Conservation (phyloP, 2,888 invertebrate genomes). For the Synergus umbraculus region DNA sequence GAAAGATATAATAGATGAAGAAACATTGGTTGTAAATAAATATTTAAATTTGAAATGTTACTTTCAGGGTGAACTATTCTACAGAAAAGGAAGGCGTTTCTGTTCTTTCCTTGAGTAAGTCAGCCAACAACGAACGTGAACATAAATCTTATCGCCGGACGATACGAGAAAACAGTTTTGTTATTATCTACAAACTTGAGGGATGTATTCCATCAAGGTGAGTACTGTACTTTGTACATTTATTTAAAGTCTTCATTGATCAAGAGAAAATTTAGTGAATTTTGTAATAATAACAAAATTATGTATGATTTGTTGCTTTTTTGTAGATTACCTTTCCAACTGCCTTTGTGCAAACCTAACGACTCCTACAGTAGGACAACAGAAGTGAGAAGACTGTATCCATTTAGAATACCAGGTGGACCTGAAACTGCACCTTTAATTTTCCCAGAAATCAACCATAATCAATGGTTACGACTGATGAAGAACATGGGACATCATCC, state of each 20-base stretch:
- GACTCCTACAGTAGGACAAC: not conserved
- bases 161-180: not conserved
- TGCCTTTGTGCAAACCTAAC: conserved; percentile 4
- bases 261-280: no score
- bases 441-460: conserved; percentile 16
- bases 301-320: not conserved
- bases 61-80: not conserved
- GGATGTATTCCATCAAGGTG: conserved; percentile 26
- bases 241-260: not conserved
- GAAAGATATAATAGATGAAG: not conserved
- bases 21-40: not conserved
- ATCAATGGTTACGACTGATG: conserved; percentile 28
- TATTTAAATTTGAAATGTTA: not conserved
- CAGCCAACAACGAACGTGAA: conserved; percentile 7
- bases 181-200: conserved; percentile 24
- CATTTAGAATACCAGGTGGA: not conserved
- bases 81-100: not conserved
- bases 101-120: not conserved
- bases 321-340: conserved; percentile 14
- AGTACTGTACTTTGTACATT: not conserved
- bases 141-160: not conserved
- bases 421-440: not conserved
- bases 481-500: conserved; percentile 2
- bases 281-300: no score
- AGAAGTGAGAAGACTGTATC: conserved; percentile 24